phyloP scores from a whole-genome alignment of 1,140 invertebrate species.

The Chrysomallon squamiferum region DNA sequence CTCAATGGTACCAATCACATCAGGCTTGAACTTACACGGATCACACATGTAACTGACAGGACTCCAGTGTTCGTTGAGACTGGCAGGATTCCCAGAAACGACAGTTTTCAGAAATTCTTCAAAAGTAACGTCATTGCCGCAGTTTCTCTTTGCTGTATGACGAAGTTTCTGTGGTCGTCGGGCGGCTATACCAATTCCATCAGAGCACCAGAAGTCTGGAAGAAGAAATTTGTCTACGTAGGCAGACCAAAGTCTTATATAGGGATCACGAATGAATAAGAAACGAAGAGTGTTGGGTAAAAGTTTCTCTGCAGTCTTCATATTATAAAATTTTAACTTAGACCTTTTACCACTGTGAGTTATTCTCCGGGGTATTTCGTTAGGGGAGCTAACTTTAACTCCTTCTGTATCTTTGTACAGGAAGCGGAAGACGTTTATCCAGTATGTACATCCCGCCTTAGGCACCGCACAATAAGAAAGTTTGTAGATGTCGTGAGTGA shows the following conservation, averaged over 20 bases:
- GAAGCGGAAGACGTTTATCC: not conserved
- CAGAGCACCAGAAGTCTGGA: slow-evolving; percentile 19
- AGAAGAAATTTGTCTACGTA: slow-evolving; percentile 32
- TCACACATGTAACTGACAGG: slow-evolving; percentile 5
- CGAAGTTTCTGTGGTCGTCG: not conserved
- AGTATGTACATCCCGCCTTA: not conserved
- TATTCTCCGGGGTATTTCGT: not conserved
- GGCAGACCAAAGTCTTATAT: slow-evolving; percentile 26
- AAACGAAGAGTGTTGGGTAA: slow-evolving; percentile 12
- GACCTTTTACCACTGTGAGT: not conserved
- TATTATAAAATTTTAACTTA: not conserved
- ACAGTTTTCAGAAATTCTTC: slow-evolving; percentile 8
- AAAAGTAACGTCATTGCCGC: slow-evolving; percentile 12
- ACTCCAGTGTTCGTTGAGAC: slow-evolving; percentile 4
- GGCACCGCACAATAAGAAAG: not conserved
- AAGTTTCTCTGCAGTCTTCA: not conserved
- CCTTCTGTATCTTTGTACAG: not conserved
- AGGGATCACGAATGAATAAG: slow-evolving; percentile 26
- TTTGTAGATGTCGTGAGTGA: not conserved
- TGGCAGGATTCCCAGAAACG: no score
- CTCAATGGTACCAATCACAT: slow-evolving; percentile 15
- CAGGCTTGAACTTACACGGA: slow-evolving; percentile 7
- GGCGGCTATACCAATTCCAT: slow-evolving; percentile 1
- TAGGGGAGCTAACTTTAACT: not conserved
- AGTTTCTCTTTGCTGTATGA: not conserved